Base-by-base conservation (phyloP, 2,113 vertebrate genomes). In the Corythornis vintsioides region DNA sequence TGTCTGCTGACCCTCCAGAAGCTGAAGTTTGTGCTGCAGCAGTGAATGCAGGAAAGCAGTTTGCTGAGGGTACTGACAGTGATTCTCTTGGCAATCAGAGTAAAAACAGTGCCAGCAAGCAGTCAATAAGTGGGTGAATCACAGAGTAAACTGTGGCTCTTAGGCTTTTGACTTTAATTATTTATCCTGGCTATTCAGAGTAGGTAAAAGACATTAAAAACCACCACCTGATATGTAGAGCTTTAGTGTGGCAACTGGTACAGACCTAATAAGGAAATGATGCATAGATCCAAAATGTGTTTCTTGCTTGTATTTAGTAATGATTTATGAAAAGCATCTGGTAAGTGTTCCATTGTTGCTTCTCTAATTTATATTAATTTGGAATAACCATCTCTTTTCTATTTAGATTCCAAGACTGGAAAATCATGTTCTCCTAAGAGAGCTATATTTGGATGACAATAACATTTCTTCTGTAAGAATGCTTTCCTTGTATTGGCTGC, bases 401-500 rank as follows among this genome's bases (percentile, higher is more conserved):
- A 52, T 95, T 90, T 95, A 98, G 99, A 88, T 97, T 93, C 98
- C 99, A 61, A 80, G 88, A 45, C 94, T 99, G 92, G 95, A 96
- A 88, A 98, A 99, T 97, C 99, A 99, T 38, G 98, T 99, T 92
- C 98, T 99, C 22, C 97, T 99, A 96, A 97, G 98, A 97, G 98
- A 99, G 88, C 93, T 99, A 9, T 96, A 95, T 88, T 97, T 99
- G 86, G 98, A 99, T 80, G 98, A 99, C 97, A 99, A 99, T 96
- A 99, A 94, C 92, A 97, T 99, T 96, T 98, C 97, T 70, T 79
- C 97, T 74, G 3, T 99, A 88, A 95, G 95, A 80, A 94, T 53
- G 38, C 90, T 99, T 94, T 83, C 97, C 64, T 96, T 74, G 5
- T 98, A 96, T 96, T 99, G 99, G 99, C 96, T 99, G 40, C 99